Conservation (phyloP, 2,888 invertebrate species). For the Toxonevra muliebris region DNA sequence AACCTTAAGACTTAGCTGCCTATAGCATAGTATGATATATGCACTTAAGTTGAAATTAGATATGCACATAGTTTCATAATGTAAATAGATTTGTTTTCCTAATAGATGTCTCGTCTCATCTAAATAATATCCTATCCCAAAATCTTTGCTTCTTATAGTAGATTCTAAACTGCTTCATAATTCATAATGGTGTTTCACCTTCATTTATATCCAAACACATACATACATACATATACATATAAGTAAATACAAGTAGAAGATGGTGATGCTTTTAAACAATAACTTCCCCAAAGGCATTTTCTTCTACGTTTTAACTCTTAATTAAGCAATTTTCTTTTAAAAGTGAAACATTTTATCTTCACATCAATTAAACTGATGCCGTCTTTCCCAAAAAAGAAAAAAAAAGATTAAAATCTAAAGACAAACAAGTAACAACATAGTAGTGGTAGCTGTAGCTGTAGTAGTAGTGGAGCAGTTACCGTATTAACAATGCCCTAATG, state of each 20-base stretch:
- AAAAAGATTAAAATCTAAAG: too few relatives aligned
- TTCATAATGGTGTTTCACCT: not conserved
- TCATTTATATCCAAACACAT: not conserved
- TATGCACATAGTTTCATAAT: too few relatives aligned
- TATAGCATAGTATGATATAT: too few relatives aligned
- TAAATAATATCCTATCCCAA: too few relatives aligned
- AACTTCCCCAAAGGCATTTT: slow-evolving; percentile 4
- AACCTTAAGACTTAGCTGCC: too few relatives aligned
- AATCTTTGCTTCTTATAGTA: too few relatives aligned
- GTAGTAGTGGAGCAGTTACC: not conserved
- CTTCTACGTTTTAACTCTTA: slow-evolving; percentile 16
- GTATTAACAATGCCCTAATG: slow-evolving; percentile 42
- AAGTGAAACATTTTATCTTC: slow-evolving; percentile 17
- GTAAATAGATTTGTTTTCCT: too few relatives aligned
- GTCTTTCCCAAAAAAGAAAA: not conserved
- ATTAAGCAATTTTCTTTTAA: slow-evolving; percentile 19
- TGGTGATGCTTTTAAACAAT: slow-evolving; percentile 5
- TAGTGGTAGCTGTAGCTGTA: too few relatives aligned
- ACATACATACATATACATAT: slow-evolving; percentile 9
- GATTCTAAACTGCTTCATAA: too few relatives aligned
- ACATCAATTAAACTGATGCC: not conserved
- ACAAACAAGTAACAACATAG: too few relatives aligned
- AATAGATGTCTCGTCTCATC: too few relatives aligned
- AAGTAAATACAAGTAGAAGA: not conserved
- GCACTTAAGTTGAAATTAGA: too few relatives aligned